Percentiles rank a stretch among this genome's conserved stretches.
Conservation (phyloP, 53 echinoderm and acorn worm genomes). For the Holothuria leucospilota region DNA sequence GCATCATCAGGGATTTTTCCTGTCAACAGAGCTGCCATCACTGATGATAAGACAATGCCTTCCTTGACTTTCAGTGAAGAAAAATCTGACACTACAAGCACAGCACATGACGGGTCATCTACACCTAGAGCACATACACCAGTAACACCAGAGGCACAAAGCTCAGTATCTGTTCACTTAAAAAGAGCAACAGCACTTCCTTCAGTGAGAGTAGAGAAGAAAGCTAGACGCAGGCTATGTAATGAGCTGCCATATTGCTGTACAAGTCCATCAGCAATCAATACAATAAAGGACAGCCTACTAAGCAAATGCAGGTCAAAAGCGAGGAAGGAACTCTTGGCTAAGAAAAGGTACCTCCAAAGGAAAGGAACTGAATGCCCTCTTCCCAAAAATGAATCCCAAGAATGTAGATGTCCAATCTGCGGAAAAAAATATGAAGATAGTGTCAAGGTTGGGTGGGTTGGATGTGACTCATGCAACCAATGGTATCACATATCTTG, state of each 20-base stretch:
- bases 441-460: conserved; percentile 38
- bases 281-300: conserved; percentile 1
- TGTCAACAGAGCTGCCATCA: conserved; percentile 3
- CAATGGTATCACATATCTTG: conserved; percentile 22
- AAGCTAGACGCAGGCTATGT: conserved; percentile 37
- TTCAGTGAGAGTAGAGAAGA: neutral
- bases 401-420: conserved; percentile 8
- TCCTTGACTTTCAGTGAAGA: conserved; percentile 5
- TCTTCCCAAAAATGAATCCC: neutral
- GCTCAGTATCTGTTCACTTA: neutral
- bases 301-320: conserved; percentile 6
- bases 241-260: conserved; percentile 18
- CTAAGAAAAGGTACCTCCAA: conserved; percentile 14
- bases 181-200: neutral
- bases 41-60: conserved; percentile 14
- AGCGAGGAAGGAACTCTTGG: conserved; percentile 23
- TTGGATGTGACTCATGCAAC: conserved; percentile 28
- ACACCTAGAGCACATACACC: neutral
- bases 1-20: conserved; percentile 26
- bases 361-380: neutral
- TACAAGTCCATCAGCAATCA: neutral
- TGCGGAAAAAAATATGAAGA: conserved; percentile 29
- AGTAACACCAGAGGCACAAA: conserved; percentile 7
- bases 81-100: too few species aligned
- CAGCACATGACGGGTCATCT: neutral